Base-by-base conservation (phyloP, 2,797 vertebrate genomes). In the Oreochromis mossambicus region DNA sequence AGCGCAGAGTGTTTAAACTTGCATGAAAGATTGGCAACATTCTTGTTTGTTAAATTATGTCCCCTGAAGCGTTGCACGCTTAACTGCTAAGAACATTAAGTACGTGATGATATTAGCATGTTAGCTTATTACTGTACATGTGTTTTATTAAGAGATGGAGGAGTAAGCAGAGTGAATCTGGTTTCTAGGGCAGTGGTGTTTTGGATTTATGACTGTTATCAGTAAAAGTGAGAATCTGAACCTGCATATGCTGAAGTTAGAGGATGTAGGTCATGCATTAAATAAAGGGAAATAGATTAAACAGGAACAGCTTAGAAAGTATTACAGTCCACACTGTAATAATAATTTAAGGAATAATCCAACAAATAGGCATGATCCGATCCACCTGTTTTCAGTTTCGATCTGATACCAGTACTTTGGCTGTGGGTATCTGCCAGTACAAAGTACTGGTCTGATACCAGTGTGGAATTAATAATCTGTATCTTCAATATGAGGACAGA, bases 71-170 rank as follows among this genome's bases (percentile, higher is more conserved):
- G 21, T 50, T 80, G 54, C 78, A 87, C 41, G 82, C 43, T 19
- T 73, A 50, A 19, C 10, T 81, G 82, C 78, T 50, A 43, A 24
- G 14, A 88, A 89, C 82, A 88, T 86, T 87, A 41, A 86, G 82
- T 48, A 89, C 26, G 68, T 92, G 89, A 93, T 92, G 91, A 91
- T 88, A 92, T 92, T 85, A 92, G 70, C 63, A 41, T 86, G 83
- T 91, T 91, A 77, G 86, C 88, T 93, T 92, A 90, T 92, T 91
- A 92, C 75, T 82, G 76, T 80, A 91, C 78, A 83, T 84, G 52
- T 92, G 78, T 86, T 87, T 75, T 38, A 77, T 75, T n/a, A 34
- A 55, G 63, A 58, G 13, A 5, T 43, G 76, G 78, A 51, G 54
- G 75, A 24, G 70, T 79, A 38, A 82, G 21, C 21, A 68, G 80